Conservation (phyloP, 2,113 vertebrate genomes). For the Phylloscopus trochiloides region DNA sequence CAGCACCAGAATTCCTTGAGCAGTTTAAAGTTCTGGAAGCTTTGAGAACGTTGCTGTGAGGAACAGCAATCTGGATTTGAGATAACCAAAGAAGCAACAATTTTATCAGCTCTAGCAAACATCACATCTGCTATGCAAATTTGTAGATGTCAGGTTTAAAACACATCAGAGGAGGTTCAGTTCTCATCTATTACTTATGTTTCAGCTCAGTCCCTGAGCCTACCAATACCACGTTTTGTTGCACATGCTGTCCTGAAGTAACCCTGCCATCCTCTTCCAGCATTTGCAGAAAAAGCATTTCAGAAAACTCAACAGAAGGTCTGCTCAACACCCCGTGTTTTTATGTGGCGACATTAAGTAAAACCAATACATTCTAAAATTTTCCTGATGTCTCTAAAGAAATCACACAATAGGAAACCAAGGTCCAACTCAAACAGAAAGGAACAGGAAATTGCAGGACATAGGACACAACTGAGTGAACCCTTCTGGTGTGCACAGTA, state of each 20-base stretch:
- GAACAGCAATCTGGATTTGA: background rate
- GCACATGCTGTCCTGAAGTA: background rate
- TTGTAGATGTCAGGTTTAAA: background rate
- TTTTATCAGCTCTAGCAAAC: background rate
- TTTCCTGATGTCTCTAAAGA: background rate
- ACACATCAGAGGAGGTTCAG: background rate
- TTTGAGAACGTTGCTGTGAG: background rate
- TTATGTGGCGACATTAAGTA: background rate
- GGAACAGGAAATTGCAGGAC: background rate
- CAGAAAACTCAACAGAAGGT: background rate
- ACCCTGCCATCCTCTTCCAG: background rate
- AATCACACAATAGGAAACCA: background rate
- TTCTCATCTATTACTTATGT: background rate
- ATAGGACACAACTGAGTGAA: background rate
- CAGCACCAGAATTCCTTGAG: background rate
- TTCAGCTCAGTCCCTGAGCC: background rate
- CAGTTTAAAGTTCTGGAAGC: background rate
- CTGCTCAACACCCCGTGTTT: accelerated
- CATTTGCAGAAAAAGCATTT: background rate
- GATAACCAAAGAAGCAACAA: background rate
- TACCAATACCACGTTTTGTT: background rate
- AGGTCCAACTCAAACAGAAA: background rate
- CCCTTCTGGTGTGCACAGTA: background rate
- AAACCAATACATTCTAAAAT: background rate
- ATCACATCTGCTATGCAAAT: background rate